A percentile compares a stretch with the other conserved stretches of the same genome.
These are phyloP conservation scores for Papilio machaon DNA, from an alignment of 1,140 invertebrate species.

Conservation along the genomic window DNA sequence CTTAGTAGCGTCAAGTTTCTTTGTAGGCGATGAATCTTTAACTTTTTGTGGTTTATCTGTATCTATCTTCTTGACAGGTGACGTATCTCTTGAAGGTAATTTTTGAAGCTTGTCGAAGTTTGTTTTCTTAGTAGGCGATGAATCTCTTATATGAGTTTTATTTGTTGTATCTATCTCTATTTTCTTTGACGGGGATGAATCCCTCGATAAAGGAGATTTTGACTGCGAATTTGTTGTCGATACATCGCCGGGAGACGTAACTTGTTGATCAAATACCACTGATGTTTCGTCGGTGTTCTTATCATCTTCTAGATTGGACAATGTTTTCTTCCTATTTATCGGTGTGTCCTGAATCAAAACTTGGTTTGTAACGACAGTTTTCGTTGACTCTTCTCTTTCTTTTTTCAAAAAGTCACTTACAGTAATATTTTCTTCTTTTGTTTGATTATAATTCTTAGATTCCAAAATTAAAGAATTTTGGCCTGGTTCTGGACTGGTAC, in stretches of 20 bases:
- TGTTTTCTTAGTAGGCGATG: constrained; percentile 2
- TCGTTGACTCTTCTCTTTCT: constrained; percentile 10
- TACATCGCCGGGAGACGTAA: neutral
- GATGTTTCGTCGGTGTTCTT: neutral
- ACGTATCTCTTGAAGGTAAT: neutral
- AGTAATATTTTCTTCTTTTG: constrained; percentile 45
- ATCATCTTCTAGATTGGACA: neutral
- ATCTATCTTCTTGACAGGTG: constrained; percentile 15
- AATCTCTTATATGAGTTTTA: neutral
- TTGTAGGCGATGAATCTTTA: constrained; percentile 20
- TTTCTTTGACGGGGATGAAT: constrained; percentile 13
- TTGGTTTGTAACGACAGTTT: neutral
- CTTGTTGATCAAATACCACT: neutral
- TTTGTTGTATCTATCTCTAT: neutral
- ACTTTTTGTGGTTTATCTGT: constrained; percentile 26
- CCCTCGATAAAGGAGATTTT: constrained; percentile 35
- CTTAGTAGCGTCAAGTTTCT: neutral
- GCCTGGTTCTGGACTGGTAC: constrained; percentile 57
- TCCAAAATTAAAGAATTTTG: constrained; percentile 48
- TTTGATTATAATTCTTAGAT: constrained; percentile 29
- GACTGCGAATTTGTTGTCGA: neutral
- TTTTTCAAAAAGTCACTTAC: constrained; percentile 47
- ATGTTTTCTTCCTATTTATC: neutral
- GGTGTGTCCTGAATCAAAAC: neutral
- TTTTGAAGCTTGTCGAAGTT: constrained; percentile 10